Evolutionary conservation across 2,113 vertebrate species (phyloP), one percentile per base, ranked within the genome.

Genomic region (Chaetura pelagica): DNA sequence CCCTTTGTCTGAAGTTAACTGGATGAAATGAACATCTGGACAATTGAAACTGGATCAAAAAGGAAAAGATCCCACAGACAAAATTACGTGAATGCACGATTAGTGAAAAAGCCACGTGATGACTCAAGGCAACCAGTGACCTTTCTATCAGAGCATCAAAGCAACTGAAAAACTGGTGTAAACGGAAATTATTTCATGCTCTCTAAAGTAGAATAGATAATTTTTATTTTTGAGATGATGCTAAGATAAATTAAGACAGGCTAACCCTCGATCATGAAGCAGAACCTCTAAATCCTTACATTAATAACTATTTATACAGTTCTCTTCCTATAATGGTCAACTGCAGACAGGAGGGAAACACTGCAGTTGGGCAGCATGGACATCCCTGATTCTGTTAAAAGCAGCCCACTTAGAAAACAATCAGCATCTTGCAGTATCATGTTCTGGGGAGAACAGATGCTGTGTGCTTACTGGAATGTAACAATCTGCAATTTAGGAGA

Each of bases 1-100:
- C 92, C 95, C 95, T 97, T 94, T 96, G 59, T 84, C 78, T 35
- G 74, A 62, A 96, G 90, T 93, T 94, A 91, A 59, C 84, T 71
- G 69, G 68, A 78, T 30, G 46, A 84, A 90, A 83, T 67, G 67
- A 94, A 96, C 89, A 94, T 96, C 84, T 95, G 92, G 93, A 85
- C 77, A 82, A 90, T 9, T 88, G 89, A 89, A 95, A 91, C 57
- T 85, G 93, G 78, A 97, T 83, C 85, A 96, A 91, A 91, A 97
- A 84, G 90, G 46, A 77, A 93, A 87, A 86, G 79, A 92, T 85
- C 69, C 82, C 80, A 87, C 35, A 87, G 68, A 93, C 66, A 84
- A 91, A 89, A 68, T 62, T 73, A 94, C 2, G 27, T 68, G 73
- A 89, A 93, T 4, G 66, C 83, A 92, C 76, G 75, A 90, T 94